These are phyloP conservation scores for Dipodomys merriami DNA, from an alignment of 2,113 vertebrate genomes.

Conservation along the genomic window DNA sequence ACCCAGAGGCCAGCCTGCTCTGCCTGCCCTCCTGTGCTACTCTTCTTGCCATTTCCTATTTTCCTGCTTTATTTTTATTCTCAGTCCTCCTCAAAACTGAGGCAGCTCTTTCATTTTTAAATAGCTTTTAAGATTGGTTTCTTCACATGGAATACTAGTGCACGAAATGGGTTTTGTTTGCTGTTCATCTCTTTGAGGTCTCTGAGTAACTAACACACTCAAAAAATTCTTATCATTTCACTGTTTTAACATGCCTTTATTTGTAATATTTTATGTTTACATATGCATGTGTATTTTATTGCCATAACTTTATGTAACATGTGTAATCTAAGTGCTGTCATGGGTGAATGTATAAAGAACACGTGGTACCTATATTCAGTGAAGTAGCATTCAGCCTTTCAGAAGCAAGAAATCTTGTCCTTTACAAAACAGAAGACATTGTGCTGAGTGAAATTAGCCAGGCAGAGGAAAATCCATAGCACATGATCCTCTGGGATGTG, in stretches of 20 bases:
- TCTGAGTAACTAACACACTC: not conserved
- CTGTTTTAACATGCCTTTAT: not conserved
- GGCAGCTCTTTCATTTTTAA: not conserved
- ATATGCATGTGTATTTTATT: not conserved
- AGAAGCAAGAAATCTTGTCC: not conserved
- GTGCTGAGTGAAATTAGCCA: not conserved
- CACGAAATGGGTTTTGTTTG: not conserved
- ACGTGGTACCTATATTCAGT: not conserved
- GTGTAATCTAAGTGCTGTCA: not conserved
- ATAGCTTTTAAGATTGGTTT: not conserved
- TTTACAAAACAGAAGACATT: not conserved
- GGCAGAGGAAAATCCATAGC: not conserved
- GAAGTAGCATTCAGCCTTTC: not conserved
- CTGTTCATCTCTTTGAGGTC: not conserved
- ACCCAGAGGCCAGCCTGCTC: too few species aligned
- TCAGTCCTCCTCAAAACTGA: not conserved
- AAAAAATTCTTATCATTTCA: not conserved
- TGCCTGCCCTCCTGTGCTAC: not conserved
- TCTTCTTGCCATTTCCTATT: not conserved
- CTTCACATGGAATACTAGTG: not conserved
- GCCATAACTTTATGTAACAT: not conserved
- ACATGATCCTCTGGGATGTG: not conserved
- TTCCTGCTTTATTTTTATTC: conserved; percentile 6
- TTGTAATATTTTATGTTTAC: not conserved
- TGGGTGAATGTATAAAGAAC: not conserved